These are phyloP conservation scores for Steinernema hermaphroditum DNA, from an alignment of 2,888 invertebrate genomes.

Conservation along the genomic window DNA sequence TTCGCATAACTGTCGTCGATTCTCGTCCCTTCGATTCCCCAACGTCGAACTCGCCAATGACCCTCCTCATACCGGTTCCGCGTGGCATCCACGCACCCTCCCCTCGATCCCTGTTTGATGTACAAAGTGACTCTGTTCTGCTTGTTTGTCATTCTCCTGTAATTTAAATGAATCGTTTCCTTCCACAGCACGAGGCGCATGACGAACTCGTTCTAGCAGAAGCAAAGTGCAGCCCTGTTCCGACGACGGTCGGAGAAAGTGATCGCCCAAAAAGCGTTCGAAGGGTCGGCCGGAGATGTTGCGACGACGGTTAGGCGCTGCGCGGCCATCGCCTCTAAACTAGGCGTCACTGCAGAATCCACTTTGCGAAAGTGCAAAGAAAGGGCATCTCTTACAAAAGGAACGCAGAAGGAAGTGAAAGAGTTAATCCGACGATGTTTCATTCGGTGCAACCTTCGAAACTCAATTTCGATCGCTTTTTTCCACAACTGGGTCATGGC, in stretches of 20 bases:
- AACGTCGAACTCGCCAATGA: slow-evolving; percentile 27
- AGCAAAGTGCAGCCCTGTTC: neutral
- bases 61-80: slow-evolving; percentile 19
- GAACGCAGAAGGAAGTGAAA: too few relatives aligned
- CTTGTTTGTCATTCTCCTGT: neutral
- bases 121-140: slow-evolving; percentile 13
- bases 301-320: neutral
- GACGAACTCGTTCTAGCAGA: slow-evolving; percentile 16
- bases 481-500: too few relatives aligned
- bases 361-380: neutral
- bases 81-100: slow-evolving; percentile 19
- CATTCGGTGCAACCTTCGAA: too few relatives aligned
- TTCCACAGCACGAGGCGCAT: neutral
- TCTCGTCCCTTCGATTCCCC: slow-evolving; percentile 22
- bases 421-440: too few relatives aligned
- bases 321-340: neutral
- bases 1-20: neutral
- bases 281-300: neutral
- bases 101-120: neutral
- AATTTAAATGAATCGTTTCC: slow-evolving; percentile 21
- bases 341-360: neutral
- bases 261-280: neutral
- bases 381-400: neutral
- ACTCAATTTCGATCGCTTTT: too few relatives aligned
- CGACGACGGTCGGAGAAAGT: neutral